phyloP scores from a whole-genome alignment of 2,888 invertebrate genomes.

The Caenorhabditis virilis region DNA sequence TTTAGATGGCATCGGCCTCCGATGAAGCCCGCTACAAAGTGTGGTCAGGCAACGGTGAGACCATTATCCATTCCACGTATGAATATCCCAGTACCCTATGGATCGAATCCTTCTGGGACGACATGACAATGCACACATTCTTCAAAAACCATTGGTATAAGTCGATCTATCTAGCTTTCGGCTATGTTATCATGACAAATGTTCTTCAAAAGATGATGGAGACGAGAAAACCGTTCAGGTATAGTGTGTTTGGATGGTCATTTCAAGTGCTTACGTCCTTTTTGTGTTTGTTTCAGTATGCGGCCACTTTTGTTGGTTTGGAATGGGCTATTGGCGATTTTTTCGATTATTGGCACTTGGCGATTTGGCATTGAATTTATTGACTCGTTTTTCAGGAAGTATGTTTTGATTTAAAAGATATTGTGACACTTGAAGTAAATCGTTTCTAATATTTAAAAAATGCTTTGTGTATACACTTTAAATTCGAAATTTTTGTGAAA shows the following conservation, averaged over 20 bases:
- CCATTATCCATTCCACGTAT: constrained; percentile 54
- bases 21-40: constrained; percentile 4
- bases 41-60: constrained; percentile 51
- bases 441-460: no score
- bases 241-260: no score
- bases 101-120: constrained; percentile 33
- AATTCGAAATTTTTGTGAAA: not conserved
- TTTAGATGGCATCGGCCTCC: not conserved
- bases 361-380: constrained; percentile 53
- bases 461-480: not conserved
- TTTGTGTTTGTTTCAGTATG: constrained; percentile 42
- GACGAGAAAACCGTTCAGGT: constrained; percentile 66
- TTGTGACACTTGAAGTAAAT: no score
- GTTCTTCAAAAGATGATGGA: constrained; percentile 70
- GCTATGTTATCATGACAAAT: constrained; percentile 70
- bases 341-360: constrained; percentile 68
- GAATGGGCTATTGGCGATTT: constrained; percentile 70
- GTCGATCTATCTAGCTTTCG: constrained; percentile 60
- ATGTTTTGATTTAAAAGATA: no score
- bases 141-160: constrained; percentile 53
- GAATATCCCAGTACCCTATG: constrained; percentile 38
- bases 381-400: constrained; percentile 41
- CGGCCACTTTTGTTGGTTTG: constrained; percentile 68
- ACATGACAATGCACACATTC: constrained; percentile 43
- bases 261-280: no score